These are phyloP conservation scores for Bungarus multicinctus DNA, from an alignment of 2,113 vertebrate genomes.

Conservation along the genomic window DNA sequence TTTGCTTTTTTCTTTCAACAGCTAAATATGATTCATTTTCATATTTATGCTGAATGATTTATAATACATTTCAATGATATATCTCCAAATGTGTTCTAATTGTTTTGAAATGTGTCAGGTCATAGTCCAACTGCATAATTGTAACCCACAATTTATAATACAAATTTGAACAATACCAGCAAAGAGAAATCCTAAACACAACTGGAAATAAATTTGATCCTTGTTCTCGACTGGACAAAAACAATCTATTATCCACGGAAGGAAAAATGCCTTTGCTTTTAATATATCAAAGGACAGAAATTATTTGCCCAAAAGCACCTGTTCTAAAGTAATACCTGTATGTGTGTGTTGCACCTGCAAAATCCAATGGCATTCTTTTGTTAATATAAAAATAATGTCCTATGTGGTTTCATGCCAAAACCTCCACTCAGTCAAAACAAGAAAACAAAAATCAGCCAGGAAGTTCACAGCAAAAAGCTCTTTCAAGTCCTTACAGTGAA, in stretches of 20 bases:
- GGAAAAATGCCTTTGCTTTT: slow-evolving; percentile 44
- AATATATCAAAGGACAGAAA: slow-evolving; percentile 38
- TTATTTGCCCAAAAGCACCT: slow-evolving; percentile 42
- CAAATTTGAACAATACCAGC: slow-evolving; percentile 13
- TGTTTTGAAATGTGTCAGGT: background rate
- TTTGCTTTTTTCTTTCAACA: background rate
- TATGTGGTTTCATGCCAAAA: slow-evolving; percentile 52
- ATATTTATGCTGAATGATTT: background rate
- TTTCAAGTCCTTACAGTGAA: slow-evolving; percentile 55
- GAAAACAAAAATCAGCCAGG: slow-evolving; percentile 30
- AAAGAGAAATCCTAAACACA: slow-evolving; percentile 17
- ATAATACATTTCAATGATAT: background rate
- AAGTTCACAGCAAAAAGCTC: slow-evolving; percentile 36
- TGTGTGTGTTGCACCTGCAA: slow-evolving; percentile 31
- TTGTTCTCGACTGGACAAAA: slow-evolving; percentile 14
- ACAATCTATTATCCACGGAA: background rate
- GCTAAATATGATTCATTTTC: background rate
- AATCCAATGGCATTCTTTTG: slow-evolving; percentile 35
- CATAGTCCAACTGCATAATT: background rate
- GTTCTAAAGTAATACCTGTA: slow-evolving; percentile 41
- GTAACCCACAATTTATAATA: slow-evolving; percentile 8
- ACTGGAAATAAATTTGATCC: slow-evolving; percentile 31
- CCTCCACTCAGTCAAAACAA: slow-evolving; percentile 39
- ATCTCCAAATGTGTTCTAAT: slow-evolving; percentile 10
- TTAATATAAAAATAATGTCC: slow-evolving; percentile 40